Percentiles rank a stretch among this genome's conserved stretches.
Evolutionary conservation across 2,113 vertebrate genomes (phyloP).

Genomic region (Rhea americana): DNA sequence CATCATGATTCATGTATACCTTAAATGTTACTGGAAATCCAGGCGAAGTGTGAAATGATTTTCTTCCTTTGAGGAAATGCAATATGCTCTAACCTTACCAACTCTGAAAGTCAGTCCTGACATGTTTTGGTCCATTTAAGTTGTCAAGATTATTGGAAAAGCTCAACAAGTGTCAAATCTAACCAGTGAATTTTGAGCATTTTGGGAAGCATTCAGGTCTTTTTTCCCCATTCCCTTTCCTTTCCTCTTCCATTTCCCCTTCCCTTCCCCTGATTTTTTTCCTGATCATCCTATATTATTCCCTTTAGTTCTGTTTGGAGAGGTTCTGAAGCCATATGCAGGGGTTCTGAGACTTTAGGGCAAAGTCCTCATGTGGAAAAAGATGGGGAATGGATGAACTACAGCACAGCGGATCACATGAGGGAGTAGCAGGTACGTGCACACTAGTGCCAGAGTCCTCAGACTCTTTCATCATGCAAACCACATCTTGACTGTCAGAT

Average conservation of each 20-base stretch:
- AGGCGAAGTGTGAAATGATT: neutral
- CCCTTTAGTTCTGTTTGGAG: neutral
- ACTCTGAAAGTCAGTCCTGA: neutral
- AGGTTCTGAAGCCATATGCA: neutral
- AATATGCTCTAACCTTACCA: neutral
- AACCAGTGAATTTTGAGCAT: neutral
- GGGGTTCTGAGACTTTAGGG: neutral
- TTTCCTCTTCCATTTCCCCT: neutral
- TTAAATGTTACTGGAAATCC: neutral
- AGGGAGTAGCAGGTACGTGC: neutral
- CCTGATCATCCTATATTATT: too few species aligned
- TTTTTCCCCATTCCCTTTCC: neutral
- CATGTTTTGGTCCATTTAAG: neutral
- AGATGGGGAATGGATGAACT: neutral
- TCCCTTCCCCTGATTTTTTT: neutral
- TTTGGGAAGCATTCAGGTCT: neutral
- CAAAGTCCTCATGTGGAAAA: neutral
- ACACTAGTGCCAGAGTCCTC: neutral
- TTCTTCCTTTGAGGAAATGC: conserved; percentile 6
- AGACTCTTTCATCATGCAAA: neutral
- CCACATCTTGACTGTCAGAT: neutral
- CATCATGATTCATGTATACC: neutral
- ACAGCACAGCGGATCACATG: neutral
- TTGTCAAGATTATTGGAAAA: neutral
- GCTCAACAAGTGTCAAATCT: neutral